Evolutionary conservation across 2,113 vertebrate genomes (phyloP).

Genomic region (Heterocephalus glaber): DNA sequence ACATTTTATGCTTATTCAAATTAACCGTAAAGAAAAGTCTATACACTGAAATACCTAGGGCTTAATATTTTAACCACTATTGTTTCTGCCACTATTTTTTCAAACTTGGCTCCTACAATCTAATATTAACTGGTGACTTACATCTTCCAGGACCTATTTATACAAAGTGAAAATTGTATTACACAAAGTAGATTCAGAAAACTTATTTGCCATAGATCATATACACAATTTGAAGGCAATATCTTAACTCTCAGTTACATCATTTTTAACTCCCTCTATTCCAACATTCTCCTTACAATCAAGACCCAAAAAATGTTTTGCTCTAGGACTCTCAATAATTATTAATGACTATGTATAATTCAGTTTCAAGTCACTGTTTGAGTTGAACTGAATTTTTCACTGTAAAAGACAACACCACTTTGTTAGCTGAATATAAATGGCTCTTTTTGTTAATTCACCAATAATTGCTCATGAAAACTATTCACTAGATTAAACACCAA

Average conservation of each 20-base stretch:
- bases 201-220: neutral
- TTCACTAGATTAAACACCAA: conserved; percentile 33
- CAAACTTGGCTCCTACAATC: neutral
- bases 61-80: neutral
- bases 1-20: neutral
- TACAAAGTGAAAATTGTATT: neutral
- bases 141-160: neutral
- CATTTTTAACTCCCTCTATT: neutral
- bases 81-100: neutral
- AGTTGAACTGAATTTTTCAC: conserved; percentile 32
- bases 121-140: neutral
- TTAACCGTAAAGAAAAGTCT: neutral
- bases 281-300: neutral
- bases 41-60: neutral
- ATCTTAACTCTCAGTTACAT: neutral
- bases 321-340: neutral
- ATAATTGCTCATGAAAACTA: neutral
- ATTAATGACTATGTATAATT: neutral
- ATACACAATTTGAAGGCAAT: neutral
- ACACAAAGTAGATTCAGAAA: conserved; percentile 3
- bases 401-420: neutral
- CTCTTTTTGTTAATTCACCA: neutral
- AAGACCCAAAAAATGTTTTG: neutral
- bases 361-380: neutral
- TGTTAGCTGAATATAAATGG: neutral